Percentiles rank a stretch among this genome's conserved stretches.
These are phyloP conservation scores for Cyanoliseus patagonus DNA, from an alignment of 2,113 vertebrate species.

Conservation along the genomic window DNA sequence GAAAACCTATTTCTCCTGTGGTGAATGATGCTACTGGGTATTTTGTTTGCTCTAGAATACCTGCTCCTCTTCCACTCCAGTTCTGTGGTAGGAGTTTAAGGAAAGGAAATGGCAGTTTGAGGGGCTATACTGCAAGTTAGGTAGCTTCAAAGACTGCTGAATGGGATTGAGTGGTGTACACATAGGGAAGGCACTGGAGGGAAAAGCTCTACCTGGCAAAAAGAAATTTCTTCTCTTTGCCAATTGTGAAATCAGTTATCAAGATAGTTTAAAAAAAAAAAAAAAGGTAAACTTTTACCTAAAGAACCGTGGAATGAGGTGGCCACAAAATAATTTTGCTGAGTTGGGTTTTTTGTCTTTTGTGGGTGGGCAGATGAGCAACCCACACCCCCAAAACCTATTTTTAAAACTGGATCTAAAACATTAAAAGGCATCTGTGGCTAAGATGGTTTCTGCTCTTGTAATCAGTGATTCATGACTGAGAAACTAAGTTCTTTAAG, in stretches of 20 bases:
- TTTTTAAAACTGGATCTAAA: background rate
- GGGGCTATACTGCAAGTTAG: background rate
- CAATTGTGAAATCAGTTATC: background rate
- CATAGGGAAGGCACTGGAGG: background rate
- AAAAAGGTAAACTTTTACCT: background rate
- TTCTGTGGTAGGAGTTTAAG: background rate
- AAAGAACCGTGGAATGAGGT: background rate
- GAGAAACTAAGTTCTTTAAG: background rate
- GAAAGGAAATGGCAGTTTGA: background rate
- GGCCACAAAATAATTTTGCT: background rate
- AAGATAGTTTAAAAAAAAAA: background rate
- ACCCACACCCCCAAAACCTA: background rate
- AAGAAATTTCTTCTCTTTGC: background rate
- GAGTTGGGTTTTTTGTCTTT: background rate
- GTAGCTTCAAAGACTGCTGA: background rate
- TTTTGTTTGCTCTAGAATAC: background rate
- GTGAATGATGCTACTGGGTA: background rate
- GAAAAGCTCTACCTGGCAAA: background rate
- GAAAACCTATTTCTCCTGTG: background rate
- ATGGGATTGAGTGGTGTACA: background rate
- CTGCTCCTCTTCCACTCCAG: background rate
- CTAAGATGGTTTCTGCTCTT: background rate
- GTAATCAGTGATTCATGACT: slow-evolving; percentile 14
- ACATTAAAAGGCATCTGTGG: background rate
- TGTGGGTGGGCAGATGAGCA: background rate